These are phyloP conservation scores for Hoplodrina blanda DNA, from an alignment of 2,888 invertebrate species.

Conservation along the genomic window DNA sequence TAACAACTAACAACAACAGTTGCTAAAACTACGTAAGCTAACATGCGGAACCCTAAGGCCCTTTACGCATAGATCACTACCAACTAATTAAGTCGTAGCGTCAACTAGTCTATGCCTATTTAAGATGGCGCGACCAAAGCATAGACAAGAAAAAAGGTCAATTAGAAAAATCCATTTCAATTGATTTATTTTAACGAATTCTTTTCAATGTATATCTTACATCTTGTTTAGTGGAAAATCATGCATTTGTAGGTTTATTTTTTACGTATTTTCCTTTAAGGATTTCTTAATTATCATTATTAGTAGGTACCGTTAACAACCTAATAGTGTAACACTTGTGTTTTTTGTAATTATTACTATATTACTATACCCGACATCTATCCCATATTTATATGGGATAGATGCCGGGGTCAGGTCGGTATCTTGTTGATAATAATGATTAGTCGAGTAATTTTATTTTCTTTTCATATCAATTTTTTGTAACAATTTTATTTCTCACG, in stretches of 20 bases:
- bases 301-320: no score
- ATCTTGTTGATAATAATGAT: no score
- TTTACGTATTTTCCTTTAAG: slow-evolving; percentile 37
- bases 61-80: slow-evolving; percentile 42
- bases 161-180: slow-evolving; percentile 42
- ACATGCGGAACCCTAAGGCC: slow-evolving; percentile 23
- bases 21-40: neutral
- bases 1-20: neutral
- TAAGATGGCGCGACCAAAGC: slow-evolving; percentile 35
- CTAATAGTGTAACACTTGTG: no score
- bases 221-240: slow-evolving; percentile 28
- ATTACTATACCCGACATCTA: no score
- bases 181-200: slow-evolving; percentile 60
- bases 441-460: no score
- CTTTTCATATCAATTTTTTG: no score
- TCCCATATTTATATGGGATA: no score
- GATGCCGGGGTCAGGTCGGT: no score
- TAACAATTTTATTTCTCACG: no score
- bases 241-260: slow-evolving; percentile 28
- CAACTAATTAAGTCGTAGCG: slow-evolving; percentile 57
- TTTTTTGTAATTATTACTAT: no score
- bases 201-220: slow-evolving; percentile 54
- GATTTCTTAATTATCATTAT: slow-evolving; percentile 19
- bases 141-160: slow-evolving; percentile 34
- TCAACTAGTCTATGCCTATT: slow-evolving; percentile 55